Base-by-base conservation (phyloP, 2,797 vertebrate genomes). In the Hylomyscus alleni region DNA sequence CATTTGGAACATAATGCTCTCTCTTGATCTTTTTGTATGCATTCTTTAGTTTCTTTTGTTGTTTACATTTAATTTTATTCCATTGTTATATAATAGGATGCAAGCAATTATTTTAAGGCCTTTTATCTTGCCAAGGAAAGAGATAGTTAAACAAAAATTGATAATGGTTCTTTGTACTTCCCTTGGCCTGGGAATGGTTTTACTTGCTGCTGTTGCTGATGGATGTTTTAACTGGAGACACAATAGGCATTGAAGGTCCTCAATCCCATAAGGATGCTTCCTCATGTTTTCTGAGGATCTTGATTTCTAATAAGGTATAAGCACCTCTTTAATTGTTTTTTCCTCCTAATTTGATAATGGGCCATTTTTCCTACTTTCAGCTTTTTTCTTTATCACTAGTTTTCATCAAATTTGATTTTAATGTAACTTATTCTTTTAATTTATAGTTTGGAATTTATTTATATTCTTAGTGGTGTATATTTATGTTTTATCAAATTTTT, bases 301-400 rank as follows among this genome's bases (percentile, higher is more conserved):
- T 91, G 77, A 26, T 91, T 84, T 69, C 50, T 78, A 44, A 34
- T 78, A 80, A 94, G 26, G 67, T 69, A 81, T 65, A 52, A 95
- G 15, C 12, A 62, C 5, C 65, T 17, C 24, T 95, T 81, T 24
- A 69, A 89, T 50, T 82, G 1, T 37, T 60, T 6, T 69, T 76
- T 20, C 24, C 0, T 67, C 15, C 29, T 54, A 72, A 54, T 44
- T 83, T 60, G 62, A 19, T 75, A 80, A 40, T 60, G 54, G 34
- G 13, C 20, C 26, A 40, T 1, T 19, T 52, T 60, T 72, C 6
- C 50, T 56, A 29, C 50, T 72, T 72, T 29, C 50, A 40, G 8
- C 26, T 19, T 73, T 84, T 73, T 87, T 37, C 47, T 24, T 87
- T 87, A 72, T 54, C 8, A 72, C 54, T 72, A 54, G 34, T 17